Base-by-base conservation (phyloP, 2,888 invertebrate genomes). In the Apodemia mormo region DNA sequence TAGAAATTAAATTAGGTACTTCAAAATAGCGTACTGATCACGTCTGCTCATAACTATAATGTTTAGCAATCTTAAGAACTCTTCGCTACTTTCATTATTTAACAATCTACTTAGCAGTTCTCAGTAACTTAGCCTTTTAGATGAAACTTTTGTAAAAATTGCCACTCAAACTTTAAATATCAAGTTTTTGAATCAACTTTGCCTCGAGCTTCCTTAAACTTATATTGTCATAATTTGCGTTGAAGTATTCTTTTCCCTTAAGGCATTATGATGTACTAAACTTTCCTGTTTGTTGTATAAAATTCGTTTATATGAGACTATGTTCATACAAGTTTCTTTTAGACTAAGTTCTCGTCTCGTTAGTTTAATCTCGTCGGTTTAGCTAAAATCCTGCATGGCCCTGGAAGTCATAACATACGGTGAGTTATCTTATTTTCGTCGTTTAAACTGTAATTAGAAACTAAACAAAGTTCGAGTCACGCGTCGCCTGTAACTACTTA, bases 131-230 rank as follows among this genome's bases (percentile, higher is more conserved):
- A 78, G 78, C 80, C 78, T 79, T 81, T 80, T 76, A 78, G 80
- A 82, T 80, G 78, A 80, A 83, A 84, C 81, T 83, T 81, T 80
- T 79, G 81, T 82, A 82, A 83, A 84, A 85, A 85, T 86, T 87
- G 83, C 81, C 81, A 82, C 83, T 86, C 79, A 78, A 81, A 83
- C 81, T 84, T 83, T 82, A 81, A 82, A 85, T 85, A 85, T 84
- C 82, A 85, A 85, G 82, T 82, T 85, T 79, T 74, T 74, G 75
- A 82, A 81, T 81, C 80, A 78, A 80, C 80, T 84, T 81, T 73
- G 73, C 72, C 72, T 73, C 74, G 78, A 78, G 78, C 77, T 68
- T 82, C 78, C 73, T 72, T 56, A 61, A 72, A 72, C 70, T 69
- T 69, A 70, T 74, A 69, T 45, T 37, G 67, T 68, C 64, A 65